A percentile compares a stretch with the other conserved stretches of the same genome.
These are phyloP conservation scores for Caenorhabditis sp. DNA, from an alignment of 2,888 invertebrate species.

Conservation along the genomic window DNA sequence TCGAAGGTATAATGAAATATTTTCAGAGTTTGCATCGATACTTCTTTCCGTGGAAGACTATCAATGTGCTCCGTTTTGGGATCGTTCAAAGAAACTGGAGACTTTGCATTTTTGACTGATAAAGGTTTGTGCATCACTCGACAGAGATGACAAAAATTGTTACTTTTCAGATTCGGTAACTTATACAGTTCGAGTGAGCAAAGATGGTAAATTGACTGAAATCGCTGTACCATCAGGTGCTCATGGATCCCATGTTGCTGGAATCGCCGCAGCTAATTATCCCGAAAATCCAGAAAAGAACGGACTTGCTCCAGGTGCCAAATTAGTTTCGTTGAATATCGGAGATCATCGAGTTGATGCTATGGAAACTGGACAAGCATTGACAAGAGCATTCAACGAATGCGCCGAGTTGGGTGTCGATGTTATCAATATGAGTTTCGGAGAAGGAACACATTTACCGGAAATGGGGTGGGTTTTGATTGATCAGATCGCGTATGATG, in stretches of 20 bases:
- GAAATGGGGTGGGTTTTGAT: conserved; percentile 79
- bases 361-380: conserved; percentile 96
- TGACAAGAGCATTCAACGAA: conserved; percentile 81
- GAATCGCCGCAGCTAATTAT: conserved; percentile 90
- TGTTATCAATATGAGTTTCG: conserved; percentile 97
- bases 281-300: conserved; percentile 85
- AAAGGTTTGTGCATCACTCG: conserved; percentile 66
- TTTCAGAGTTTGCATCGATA: conserved; percentile 86
- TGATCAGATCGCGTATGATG: too few relatives aligned
- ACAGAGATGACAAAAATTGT: too few relatives aligned
- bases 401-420: conserved; percentile 76
- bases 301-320: conserved; percentile 96
- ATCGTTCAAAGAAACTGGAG: conserved; percentile 82
- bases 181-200: conserved; percentile 85
- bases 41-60: conserved; percentile 83
- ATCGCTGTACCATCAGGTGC: conserved; percentile 86
- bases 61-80: conserved; percentile 81
- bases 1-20: too few relatives aligned
- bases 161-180: conserved; percentile 83
- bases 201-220: conserved; percentile 89
- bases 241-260: conserved; percentile 97
- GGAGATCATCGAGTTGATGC: conserved; percentile 84
- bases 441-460: conserved; percentile 91
- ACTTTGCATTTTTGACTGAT: conserved; percentile 81
- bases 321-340: conserved; percentile 82